These are phyloP conservation scores for Oconnorella tubifera DNA, from an alignment of 2,888 invertebrate species.

Conservation along the genomic window DNA sequence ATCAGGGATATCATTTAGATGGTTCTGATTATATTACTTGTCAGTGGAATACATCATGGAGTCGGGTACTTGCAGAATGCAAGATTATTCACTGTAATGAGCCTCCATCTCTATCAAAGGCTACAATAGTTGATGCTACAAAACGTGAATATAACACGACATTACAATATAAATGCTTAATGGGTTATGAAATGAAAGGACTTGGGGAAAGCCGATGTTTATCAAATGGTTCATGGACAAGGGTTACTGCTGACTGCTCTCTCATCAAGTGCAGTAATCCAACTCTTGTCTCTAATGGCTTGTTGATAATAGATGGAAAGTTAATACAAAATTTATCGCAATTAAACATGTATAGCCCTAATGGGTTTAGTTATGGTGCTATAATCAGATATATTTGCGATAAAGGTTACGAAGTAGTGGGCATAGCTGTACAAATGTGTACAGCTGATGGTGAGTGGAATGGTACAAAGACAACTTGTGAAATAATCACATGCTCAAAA, in stretches of 20 bases:
- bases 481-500: conserved; percentile 13
- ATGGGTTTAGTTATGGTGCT: conserved; percentile 10
- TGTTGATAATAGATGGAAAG: conserved; percentile 10
- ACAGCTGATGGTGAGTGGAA: conserved; percentile 22
- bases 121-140: not conserved
- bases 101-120: conserved; percentile 18
- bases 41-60: conserved; percentile 40
- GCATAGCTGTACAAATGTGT: conserved; percentile 19
- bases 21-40: conserved; percentile 43
- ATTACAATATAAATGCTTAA: not conserved
- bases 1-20: conserved; percentile 43
- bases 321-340: conserved; percentile 1
- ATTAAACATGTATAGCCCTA: conserved; percentile 29
- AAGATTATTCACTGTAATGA: conserved; percentile 19
- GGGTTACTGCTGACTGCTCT: conserved; percentile 20
- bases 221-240: conserved; percentile 24
- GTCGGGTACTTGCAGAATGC: conserved; percentile 26
- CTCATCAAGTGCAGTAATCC: conserved; percentile 52
- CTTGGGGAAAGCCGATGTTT: conserved; percentile 13
- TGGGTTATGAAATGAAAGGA: conserved; percentile 19
- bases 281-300: conserved; percentile 25
- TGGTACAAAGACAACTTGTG: conserved; percentile 20
- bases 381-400: conserved; percentile 14
- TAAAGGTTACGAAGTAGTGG: conserved; percentile 22
- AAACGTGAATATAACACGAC: conserved; percentile 9